Base-by-base conservation (phyloP, 2,113 vertebrate species). In the Sigmodon hispidus region DNA sequence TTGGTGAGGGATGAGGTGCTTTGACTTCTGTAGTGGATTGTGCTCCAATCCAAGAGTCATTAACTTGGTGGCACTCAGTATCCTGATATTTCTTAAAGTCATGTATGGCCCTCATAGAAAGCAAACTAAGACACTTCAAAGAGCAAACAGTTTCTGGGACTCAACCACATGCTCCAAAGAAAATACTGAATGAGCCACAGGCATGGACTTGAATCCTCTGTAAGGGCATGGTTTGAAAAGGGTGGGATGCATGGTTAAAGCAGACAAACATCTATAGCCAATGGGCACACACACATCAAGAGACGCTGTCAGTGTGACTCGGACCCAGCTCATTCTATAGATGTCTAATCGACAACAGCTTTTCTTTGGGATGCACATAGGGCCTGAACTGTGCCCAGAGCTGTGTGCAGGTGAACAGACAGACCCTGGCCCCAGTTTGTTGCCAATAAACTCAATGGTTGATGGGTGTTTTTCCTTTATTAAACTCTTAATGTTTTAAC, bases 401-500 rank as follows among this genome's bases (percentile, higher is more conserved):
- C 36, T 79, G 9, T 76, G 10, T 76, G 8, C 9, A 24, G 17
- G 61, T 65, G 95, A 87, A 40, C 65, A 93, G 52, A 70, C 0
- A 13, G 52, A 21, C 12, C 87, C 59, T 93, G 36, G 67, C 13
- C 26, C 45, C 48, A n/a, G 3, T 16, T 1, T 2, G 79, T 29
- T 36, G 86, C 50, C 48, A 40, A 3, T 76, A 61, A 95, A 90
- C 43, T 34, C 72, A 22, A 31, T 89, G 50, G 50, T 45, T 72
- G 34, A 65, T 86, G 57, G 2, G 12, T 85, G n/a, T 48, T 48
- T 12, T 3, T 5, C 0, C 29, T 13, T 43, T 57, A 89, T n/a
- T 94, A 69, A 91, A 84, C 61, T 70, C n/a, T 86, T 45, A 77
- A 43, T 17, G 16, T 96, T 94, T 77, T 91, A 85, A 89, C 57